phyloP scores from a whole-genome alignment of 2,797 vertebrate genomes.

The Hoplostethus mediterraneus region DNA sequence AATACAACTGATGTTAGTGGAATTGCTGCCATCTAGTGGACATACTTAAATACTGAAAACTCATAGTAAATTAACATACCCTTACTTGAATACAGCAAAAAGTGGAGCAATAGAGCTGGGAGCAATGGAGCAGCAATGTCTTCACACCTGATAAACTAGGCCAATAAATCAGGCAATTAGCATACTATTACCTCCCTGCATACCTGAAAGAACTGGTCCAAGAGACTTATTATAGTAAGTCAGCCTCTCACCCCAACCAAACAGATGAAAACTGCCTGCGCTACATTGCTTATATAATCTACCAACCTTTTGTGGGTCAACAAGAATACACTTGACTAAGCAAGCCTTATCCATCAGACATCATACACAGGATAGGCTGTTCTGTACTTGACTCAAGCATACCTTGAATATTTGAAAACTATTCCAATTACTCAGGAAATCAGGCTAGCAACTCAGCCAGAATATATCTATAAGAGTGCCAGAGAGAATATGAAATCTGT shows the following conservation, averaged over 20 bases:
- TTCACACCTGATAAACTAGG: neutral
- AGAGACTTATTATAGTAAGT: neutral
- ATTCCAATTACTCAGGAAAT: neutral
- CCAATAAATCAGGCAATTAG: neutral
- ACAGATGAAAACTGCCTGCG: neutral
- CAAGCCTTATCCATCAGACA: constrained; percentile 1
- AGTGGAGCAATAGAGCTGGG: neutral
- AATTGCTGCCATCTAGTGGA: constrained; percentile 76
- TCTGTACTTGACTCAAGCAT: neutral
- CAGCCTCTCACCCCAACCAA: neutral
- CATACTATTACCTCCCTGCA: neutral
- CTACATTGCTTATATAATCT: neutral
- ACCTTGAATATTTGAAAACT: neutral
- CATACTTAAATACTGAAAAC: constrained; percentile 17
- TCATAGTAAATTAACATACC: neutral
- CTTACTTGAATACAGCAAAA: neutral
- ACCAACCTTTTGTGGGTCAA: neutral
- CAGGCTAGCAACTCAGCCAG: neutral
- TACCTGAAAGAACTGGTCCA: neutral
- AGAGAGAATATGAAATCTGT: neutral
- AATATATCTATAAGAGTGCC: neutral
- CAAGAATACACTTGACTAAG: neutral
- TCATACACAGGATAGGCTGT: neutral
- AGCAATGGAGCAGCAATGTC: neutral
- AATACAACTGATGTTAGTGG: neutral